A percentile compares a stretch with the other conserved stretches of the same genome.
Evolutionary conservation across 1,140 invertebrate genomes (phyloP).

Genomic region (Ladona fulva): DNA sequence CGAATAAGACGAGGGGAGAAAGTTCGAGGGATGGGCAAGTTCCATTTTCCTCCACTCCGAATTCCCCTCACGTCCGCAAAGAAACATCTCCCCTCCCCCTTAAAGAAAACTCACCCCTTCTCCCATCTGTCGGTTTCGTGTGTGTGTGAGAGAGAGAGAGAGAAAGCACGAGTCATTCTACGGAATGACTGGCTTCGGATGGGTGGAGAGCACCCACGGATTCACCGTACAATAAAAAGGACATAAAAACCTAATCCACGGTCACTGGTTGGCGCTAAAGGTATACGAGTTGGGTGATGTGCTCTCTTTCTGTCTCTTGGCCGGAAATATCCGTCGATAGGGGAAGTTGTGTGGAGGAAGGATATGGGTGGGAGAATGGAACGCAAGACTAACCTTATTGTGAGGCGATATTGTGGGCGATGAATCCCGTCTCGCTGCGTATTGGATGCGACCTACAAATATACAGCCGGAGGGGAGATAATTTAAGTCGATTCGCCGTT

Average conservation of each 20-base stretch:
- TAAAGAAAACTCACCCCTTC: not conserved
- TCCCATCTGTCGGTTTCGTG: not conserved
- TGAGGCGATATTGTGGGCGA: too few relatives aligned
- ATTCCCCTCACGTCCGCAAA: not conserved
- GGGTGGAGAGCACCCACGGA: not conserved
- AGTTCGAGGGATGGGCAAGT: not conserved
- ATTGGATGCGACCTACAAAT: too few relatives aligned
- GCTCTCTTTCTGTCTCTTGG: not conserved
- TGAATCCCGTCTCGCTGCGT: too few relatives aligned
- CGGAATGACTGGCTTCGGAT: not conserved
- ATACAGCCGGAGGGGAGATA: too few relatives aligned
- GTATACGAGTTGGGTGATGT: not conserved
- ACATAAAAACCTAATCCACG: constrained; percentile 1
- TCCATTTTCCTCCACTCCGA: not conserved
- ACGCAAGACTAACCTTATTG: not conserved
- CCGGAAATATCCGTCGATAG: not conserved
- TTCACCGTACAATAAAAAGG: not conserved
- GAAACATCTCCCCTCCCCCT: not conserved
- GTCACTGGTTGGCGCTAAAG: not conserved
- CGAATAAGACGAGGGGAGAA: not conserved
- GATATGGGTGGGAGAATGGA: not conserved
- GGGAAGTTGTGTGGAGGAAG: not conserved
- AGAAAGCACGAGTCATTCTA: not conserved
- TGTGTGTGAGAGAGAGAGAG: not conserved
- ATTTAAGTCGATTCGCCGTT: too few relatives aligned